Base-by-base conservation (phyloP, 1,140 invertebrate species). In the Lerema accius region DNA sequence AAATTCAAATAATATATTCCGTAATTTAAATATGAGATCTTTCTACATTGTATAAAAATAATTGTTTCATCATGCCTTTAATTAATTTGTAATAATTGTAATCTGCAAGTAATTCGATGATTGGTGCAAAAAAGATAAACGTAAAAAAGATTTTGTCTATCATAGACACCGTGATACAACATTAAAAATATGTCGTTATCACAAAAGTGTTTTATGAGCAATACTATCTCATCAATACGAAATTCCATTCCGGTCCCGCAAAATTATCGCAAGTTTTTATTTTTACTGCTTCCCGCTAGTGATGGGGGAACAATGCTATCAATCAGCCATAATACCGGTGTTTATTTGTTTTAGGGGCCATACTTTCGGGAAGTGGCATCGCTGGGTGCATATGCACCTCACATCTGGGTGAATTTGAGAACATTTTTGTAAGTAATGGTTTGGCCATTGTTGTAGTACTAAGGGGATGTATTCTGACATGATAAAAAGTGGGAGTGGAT, bases 261-360 rank as follows among this genome's bases (percentile, higher is more conserved):
- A 23, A 23, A 23, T 23, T 23, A 23, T 23, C 19, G 78, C 72
- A 73, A 78, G 74, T 72, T 71, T 65, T 67, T 66, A 65, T 69
- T 80, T 80, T 77, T 80, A 80, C 73, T 75, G 69, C 68, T 60
- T 51, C 42, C 63, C 56, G 55, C 65, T 69, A 73, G 72, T 78
- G 75, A 75, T 45, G 66, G 63, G 71, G 65, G 65, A 58, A 37
- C 40, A 13, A n/a, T 14, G 67, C 63, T 56, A 72, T 77, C 67
- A 63, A 70, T 77, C 75, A 77, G 58, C 56, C 15, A 46, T 53
- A 53, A 69, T 78, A 77, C 75, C 69, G 66, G 62, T 74, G 69
- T 79, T 77, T 75, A 73, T 79, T 69, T 77, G 76, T 75, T 73
- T 73, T 75, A 45, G 59, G 51, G 26, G 58, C 59, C 39, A 69